Evolutionary conservation across 2,113 vertebrate genomes (phyloP).

Genomic region (Cyrtonyx montezumae): DNA sequence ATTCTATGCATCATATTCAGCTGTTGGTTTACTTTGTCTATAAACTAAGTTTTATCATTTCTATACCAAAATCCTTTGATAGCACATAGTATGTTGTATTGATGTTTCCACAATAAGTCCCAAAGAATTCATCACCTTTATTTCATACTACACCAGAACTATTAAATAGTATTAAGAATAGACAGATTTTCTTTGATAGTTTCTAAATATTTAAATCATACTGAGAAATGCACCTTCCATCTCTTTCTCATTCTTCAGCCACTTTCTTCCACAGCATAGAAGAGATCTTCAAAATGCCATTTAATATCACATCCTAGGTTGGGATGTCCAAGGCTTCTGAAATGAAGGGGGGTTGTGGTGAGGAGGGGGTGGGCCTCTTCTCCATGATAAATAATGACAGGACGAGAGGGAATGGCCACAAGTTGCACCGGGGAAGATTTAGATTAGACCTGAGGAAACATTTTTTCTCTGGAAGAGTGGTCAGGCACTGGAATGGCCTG

Average conservation of each 20-base stretch:
- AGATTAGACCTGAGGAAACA: too few relatives aligned
- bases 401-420: too few relatives aligned
- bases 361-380: too few relatives aligned
- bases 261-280: neutral
- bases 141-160: neutral
- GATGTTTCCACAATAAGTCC: neutral
- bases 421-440: too few relatives aligned
- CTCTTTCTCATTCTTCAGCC: neutral
- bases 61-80: neutral
- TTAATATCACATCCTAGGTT: neutral
- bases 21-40: neutral
- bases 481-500: too few relatives aligned
- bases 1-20: neutral
- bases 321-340: neutral
- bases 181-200: neutral
- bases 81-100: neutral
- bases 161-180: neutral
- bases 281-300: neutral
- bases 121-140: neutral
- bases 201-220: conserved; percentile 1
- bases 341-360: too few relatives aligned
- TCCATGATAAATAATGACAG: too few relatives aligned
- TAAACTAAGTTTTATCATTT: neutral
- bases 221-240: neutral
- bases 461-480: too few relatives aligned